Conservation (phyloP, 92 coral and sea anemone genomes). For the Actinostola sp. region DNA sequence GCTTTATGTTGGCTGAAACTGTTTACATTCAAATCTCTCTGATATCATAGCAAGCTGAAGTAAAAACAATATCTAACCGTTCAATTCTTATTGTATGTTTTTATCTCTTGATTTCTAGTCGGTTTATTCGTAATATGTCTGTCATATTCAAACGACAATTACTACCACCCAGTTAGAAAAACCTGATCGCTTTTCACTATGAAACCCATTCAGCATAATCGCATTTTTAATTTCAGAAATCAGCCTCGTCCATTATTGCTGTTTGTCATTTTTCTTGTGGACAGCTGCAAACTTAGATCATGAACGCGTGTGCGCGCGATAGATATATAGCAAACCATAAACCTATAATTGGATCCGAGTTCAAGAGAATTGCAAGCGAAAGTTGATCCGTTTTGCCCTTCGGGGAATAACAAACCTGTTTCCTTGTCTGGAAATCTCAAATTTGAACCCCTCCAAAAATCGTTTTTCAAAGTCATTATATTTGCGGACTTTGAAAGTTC, state of each 20-base stretch:
- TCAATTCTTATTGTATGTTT: neutral
- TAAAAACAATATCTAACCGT: constrained; percentile 1
- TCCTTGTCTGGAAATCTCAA: no score
- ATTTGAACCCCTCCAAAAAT: no score
- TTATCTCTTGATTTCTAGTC: neutral
- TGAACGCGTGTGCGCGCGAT: neutral
- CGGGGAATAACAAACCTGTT: no score
- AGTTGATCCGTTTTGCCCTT: no score
- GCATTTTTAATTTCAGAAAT: no score
- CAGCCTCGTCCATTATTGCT: neutral
- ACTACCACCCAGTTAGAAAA: no score
- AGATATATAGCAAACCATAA: neutral
- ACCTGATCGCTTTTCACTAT: no score
- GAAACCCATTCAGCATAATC: no score
- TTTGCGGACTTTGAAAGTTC: no score
- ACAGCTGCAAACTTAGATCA: neutral
- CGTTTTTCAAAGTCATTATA: no score
- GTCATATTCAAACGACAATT: no score
- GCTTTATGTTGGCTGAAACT: constrained; percentile 7
- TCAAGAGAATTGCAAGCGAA: neutral
- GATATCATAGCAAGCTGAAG: neutral
- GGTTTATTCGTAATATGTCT: no score
- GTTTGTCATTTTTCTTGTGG: neutral
- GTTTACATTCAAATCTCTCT: constrained; percentile 2
- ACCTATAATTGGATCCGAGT: neutral